Evolutionary conservation across 2,113 vertebrate genomes (phyloP), one percentile per base, ranked within the genome.

Genomic region (Cnemophilus loriae): DNA sequence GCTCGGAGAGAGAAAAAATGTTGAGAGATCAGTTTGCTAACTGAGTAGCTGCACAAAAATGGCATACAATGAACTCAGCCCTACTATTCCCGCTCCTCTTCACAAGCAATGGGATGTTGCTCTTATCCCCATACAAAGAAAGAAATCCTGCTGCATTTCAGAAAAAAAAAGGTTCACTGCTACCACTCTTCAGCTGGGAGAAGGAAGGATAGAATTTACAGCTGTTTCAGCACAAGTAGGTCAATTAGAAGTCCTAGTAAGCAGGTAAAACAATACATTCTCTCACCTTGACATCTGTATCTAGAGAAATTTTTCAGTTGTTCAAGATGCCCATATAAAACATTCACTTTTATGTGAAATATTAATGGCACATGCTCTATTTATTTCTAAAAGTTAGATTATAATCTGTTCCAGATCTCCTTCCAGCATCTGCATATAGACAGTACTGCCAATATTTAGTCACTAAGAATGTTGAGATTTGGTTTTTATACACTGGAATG

Each of bases 391-490:
- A 95, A 84, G 65, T 84, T 85, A 95, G 61, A 73, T 69, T 84
- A 89, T 91, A 96, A 97, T 97, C 84, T 94, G 64, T 91, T 96
- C 93, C 94, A 96, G 91, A 93, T 83, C 78, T 90, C 76, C 86
- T 50, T 91, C 67, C 61, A 95, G 77, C 84, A 87, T 91, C 91
- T 93, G 74, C 81, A 94, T 52, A 67, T 70, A 85, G 59, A 61
- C 67, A 83, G 70, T 77, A 79, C 89, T 94, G 95, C 95, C 95
- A 97, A 90, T 76, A 94, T 84, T 95, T 94, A 95, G 89, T 95
- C 84, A 90, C 79, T 81, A 95, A 94, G 84, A 97, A 97, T 33
- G 81, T 61, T 79, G 50, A 96, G 91, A 96, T 94, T 96, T 89
- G 78, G 35, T 7, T 73, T 96, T 97, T 96, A 91, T 93, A 83